Evolutionary conservation across 2,888 invertebrate species (phyloP), one percentile per base, ranked within the genome.

Genomic region (Phalera bucephala): DNA sequence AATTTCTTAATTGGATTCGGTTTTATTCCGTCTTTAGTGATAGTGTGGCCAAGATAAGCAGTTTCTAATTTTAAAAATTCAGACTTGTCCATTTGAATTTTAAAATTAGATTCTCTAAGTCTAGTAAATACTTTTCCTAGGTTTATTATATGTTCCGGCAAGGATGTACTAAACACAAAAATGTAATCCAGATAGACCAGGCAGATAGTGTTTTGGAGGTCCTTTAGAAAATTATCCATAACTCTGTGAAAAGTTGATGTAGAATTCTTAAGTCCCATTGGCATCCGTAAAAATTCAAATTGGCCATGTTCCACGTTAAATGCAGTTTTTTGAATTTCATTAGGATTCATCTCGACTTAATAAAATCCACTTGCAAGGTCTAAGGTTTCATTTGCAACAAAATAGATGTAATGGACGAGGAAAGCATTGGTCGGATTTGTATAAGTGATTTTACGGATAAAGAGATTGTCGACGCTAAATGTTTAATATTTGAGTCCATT

Each of bases 171-270:
- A n/a, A 36, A 44, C 0, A 38, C 12, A 0, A 43, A 19, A 0
- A 43, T 27, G n/a, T 43, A 34, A 25, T 39, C 39, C 1, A 39
- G n/a, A 22, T 39, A 39, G 0, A 39, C 39, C 12, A 39, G n/a
- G 12, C 34, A 39, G 1, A 39, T 28, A 0, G 0, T 6, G 4
- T 40, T 31, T 8, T 40, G 36, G 2, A 40, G 26, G 7, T 10
- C 39, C 7, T 22, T 31, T 0, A 72, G 38, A 1, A 67, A 48
- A 13, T 57, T 52, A 30, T 71, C 59, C 53, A 67, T 54, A 0
- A 59, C 44, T 15, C 62, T 14, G 27, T 68, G 64, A 40, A 68
- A 70, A 0, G 56, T 57, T 0, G 57, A 45, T 5, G 58, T 67
- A 21, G 21, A 5, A 8, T 21, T 21, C 7, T 21, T 21, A n/a